These are phyloP conservation scores for Liopterus haemorrhoidalis DNA, from an alignment of 2,888 invertebrate genomes.

Conservation along the genomic window DNA sequence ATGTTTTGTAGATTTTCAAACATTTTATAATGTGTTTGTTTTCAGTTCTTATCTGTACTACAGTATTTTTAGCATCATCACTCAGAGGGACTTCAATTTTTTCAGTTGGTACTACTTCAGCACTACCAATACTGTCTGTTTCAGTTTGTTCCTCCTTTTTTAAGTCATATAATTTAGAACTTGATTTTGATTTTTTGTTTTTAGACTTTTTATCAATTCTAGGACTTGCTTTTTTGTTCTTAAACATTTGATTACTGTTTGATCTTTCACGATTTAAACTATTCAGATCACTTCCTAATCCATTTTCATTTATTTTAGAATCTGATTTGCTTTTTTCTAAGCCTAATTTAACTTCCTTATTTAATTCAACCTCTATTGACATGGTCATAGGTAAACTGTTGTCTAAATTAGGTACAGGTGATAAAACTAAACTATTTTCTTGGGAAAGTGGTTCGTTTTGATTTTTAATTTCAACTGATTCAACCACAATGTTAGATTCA, in stretches of 20 bases:
- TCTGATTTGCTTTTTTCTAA: constrained; percentile 63
- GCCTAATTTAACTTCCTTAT: constrained; percentile 34
- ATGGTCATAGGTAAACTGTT: constrained; percentile 11
- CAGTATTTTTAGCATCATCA: constrained; percentile 17
- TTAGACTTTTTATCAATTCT: constrained; percentile 53
- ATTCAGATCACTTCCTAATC: constrained; percentile 44
- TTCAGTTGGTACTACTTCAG: constrained; percentile 14
- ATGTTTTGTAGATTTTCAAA: constrained; percentile 42
- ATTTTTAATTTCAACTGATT: constrained; percentile 31
- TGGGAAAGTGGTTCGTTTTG: constrained; percentile 24
- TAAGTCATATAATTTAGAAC: constrained; percentile 51
- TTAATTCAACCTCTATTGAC: constrained; percentile 7
- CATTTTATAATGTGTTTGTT: constrained; percentile 44
- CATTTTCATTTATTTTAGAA: constrained; percentile 54
- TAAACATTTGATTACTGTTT: constrained; percentile 46
- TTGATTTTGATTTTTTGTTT: constrained; percentile 56
- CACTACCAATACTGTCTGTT: constrained; percentile 22
- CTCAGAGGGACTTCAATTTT: constrained; percentile 10
- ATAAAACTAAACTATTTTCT: constrained; percentile 14
- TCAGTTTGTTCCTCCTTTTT: constrained; percentile 47
- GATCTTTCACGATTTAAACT: constrained; percentile 42
- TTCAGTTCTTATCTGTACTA: constrained; percentile 38
- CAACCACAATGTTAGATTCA: constrained; percentile 28
- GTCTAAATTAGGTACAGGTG: too few species aligned
- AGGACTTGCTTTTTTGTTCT: constrained; percentile 43